Conservation (phyloP, 2,888 invertebrate genomes). For the Tholera decimalis region DNA sequence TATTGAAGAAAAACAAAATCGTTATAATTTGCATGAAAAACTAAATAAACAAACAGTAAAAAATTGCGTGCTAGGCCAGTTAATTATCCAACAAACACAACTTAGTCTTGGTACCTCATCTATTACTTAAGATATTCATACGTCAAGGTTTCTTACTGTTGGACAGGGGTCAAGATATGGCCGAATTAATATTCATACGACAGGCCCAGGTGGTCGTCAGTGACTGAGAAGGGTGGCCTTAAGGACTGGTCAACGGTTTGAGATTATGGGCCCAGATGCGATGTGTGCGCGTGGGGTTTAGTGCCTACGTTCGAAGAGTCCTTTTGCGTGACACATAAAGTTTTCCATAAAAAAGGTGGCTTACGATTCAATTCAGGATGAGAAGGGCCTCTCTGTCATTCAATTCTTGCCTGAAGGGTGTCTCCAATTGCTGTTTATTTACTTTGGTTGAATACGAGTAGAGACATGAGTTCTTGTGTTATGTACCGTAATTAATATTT, state of each 20-base stretch:
- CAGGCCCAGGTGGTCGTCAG: conserved; percentile 90
- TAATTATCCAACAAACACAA: conserved; percentile 57
- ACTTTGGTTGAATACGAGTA: too few species aligned
- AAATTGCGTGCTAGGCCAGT: conserved; percentile 19
- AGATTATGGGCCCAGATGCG: conserved; percentile 63
- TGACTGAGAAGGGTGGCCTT: conserved; percentile 89
- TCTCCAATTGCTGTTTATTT: too few species aligned
- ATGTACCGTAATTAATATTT: too few species aligned
- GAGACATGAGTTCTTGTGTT: too few species aligned
- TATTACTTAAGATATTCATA: conserved; percentile 89
- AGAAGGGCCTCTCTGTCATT: not conserved
- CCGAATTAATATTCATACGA: conserved; percentile 91
- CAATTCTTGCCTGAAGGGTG: too few species aligned
- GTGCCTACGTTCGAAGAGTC: conserved; percentile 64
- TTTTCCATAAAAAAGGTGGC: not conserved
- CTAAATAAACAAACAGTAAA: not conserved
- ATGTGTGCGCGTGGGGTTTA: conserved; percentile 25
- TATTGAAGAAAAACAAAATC: too few species aligned
- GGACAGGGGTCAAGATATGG: conserved; percentile 90
- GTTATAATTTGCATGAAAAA: not conserved
- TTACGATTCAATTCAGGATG: not conserved
- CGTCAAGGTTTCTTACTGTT: conserved; percentile 83
- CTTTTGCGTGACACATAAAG: conserved; percentile 54
- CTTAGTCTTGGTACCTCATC: conserved; percentile 65
- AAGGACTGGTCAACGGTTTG: conserved; percentile 83